Conservation (phyloP, 2,797 vertebrate genomes). For the Lophotriccus pileatus region DNA sequence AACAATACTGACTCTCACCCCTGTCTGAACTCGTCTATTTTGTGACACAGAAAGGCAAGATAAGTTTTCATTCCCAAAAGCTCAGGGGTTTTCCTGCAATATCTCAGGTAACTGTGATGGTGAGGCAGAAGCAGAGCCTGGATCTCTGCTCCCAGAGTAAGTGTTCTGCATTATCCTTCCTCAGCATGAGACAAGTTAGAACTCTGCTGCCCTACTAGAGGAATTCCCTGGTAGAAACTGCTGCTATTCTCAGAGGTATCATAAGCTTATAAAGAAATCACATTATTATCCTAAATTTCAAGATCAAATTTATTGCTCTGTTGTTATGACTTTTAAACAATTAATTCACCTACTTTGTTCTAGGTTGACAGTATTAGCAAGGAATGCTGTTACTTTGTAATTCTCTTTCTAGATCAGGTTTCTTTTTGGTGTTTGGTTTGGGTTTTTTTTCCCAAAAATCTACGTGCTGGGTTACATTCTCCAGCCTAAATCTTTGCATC, state of each 20-base stretch:
- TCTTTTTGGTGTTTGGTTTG: background rate
- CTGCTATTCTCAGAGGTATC: background rate
- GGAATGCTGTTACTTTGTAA: background rate
- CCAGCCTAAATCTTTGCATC: background rate
- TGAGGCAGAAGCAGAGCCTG: background rate
- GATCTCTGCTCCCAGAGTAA: background rate
- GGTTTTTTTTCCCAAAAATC: background rate
- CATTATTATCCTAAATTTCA: background rate
- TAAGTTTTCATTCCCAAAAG: background rate
- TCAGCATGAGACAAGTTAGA: background rate
- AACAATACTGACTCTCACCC: background rate
- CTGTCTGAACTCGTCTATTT: background rate
- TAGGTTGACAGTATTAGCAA: background rate
- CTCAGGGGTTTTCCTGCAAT: background rate
- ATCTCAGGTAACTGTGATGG: background rate
- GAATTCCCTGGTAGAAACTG: background rate
- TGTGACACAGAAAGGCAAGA: background rate
- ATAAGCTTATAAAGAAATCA: background rate
- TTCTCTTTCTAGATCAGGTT: background rate
- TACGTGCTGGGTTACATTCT: background rate
- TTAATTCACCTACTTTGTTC: background rate
- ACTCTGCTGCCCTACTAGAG: background rate
- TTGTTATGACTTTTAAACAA: background rate
- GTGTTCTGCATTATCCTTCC: background rate
- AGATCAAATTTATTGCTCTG: background rate